Base-by-base conservation (phyloP, 2,113 vertebrate genomes). In the Elephas maximus region DNA sequence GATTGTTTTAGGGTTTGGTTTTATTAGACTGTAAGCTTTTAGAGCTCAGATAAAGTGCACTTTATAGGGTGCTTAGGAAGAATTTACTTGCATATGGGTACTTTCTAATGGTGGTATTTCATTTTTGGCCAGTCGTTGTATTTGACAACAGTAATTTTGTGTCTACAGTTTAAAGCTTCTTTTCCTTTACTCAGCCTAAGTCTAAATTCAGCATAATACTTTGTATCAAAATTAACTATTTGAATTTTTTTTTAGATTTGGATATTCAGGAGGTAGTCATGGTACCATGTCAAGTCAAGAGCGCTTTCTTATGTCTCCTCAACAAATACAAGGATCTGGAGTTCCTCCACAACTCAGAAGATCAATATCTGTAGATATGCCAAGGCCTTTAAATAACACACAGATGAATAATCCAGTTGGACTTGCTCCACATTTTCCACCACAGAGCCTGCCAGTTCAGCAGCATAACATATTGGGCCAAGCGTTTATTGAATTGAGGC, bases 391-490 rank as follows among this genome's bases (percentile, higher is more conserved):
- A 97, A 99, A 8, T 92, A 98, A 83, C 15, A 82, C 98, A 0
- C 98, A 98, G 44, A 63, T 99, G 33, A 97, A 2, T 76, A 98
- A 96, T 82, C 62, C 99, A 0, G 30, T 99, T 69, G 99, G 98
- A 0, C 98, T 99, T n/a, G 41, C 99, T 57, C 99, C 99, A 96
- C 99, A 99, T 67, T 99, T 99, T 84, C 98, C 99, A 71, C 99
- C 99, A 0, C 99, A 99, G 91, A 98, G 99, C 37, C 98, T 99
- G 45, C 98, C 99, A 0, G 97, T 99, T 44, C 99, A 99, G 94
- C 99, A 99, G 92, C 99, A 99, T 98, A 99, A 99, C 95, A 99
- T 99, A 94, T 98, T 99, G 98, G 99, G 99, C 0, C 99, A 99
- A 92, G 99, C 99, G 0, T 99, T 99, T 95, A 99, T 99, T 0